These are phyloP conservation scores for Strigamia crassipes DNA, from an alignment of 2,888 invertebrate species.

Conservation along the genomic window DNA sequence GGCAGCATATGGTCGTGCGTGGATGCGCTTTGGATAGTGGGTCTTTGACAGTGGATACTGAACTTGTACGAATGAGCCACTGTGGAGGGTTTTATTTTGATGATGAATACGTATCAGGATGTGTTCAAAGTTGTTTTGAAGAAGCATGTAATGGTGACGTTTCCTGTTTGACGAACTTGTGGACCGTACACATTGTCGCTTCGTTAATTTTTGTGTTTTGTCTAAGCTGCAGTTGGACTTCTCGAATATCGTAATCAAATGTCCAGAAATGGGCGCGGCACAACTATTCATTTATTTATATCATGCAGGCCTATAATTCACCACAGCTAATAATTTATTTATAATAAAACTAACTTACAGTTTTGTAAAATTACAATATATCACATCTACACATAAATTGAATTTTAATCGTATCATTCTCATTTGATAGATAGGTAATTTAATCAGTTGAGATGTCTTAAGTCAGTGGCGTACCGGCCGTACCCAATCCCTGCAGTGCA, in stretches of 20 bases:
- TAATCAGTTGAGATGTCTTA: too few species aligned
- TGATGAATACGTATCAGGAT: conserved; percentile 85
- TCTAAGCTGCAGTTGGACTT: not conserved
- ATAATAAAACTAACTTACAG: not conserved
- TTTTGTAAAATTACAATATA: not conserved
- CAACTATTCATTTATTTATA: not conserved
- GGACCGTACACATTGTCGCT: not conserved
- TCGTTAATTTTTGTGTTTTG: not conserved
- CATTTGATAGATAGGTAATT: too few species aligned
- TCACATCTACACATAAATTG: not conserved
- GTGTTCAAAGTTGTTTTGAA: conserved; percentile 91
- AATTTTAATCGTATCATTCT: too few species aligned
- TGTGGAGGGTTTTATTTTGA: conserved; percentile 93
- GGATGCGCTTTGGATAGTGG: conserved; percentile 95
- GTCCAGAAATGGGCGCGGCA: not conserved
- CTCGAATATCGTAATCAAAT: not conserved
- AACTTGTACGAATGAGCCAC: conserved; percentile 95
- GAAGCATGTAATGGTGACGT: conserved; percentile 79
- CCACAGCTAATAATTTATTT: not conserved
- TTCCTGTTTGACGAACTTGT: not conserved
- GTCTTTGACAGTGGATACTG: conserved; percentile 92
- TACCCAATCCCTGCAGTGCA: too few species aligned
- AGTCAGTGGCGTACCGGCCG: too few species aligned
- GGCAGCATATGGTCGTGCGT: conserved; percentile 81
- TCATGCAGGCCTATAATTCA: not conserved